These are phyloP conservation scores for Acheta domesticus DNA, from an alignment of 2,888 invertebrate genomes.

Conservation along the genomic window DNA sequence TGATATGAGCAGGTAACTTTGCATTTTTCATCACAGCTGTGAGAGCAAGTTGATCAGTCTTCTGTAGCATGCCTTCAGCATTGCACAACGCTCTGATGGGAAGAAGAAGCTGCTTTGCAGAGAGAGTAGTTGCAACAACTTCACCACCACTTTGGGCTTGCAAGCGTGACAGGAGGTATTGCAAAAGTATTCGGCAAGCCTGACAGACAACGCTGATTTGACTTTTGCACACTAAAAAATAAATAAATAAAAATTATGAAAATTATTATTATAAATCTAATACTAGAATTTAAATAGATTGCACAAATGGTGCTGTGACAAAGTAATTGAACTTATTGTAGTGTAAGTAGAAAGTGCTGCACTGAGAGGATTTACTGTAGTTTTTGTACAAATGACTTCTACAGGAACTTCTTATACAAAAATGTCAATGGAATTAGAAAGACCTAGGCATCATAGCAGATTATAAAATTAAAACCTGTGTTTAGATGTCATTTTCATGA, in stretches of 20 bases:
- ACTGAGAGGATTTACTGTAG: no score
- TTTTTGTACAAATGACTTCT: no score
- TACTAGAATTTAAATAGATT: not conserved
- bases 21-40: slow-evolving; percentile 74
- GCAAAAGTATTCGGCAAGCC: slow-evolving; percentile 65
- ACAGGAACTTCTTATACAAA: no score
- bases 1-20: slow-evolving; percentile 57
- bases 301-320: not conserved
- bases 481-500: no score
- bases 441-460: no score
- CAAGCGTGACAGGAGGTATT: slow-evolving; percentile 57
- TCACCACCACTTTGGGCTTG: slow-evolving; percentile 43
- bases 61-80: slow-evolving; percentile 65
- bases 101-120: slow-evolving; percentile 59
- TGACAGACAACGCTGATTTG: slow-evolving; percentile 64
- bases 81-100: slow-evolving; percentile 71
- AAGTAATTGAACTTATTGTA: not conserved
- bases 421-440: no score
- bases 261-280: not conserved
- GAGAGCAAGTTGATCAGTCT: slow-evolving; percentile 72
- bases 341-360: not conserved
- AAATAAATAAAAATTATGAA: no score
- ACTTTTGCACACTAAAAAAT: slow-evolving; percentile 62
- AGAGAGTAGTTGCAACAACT: slow-evolving; percentile 43
- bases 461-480: no score